Conservation (phyloP, 2,797 vertebrate genomes). For the Eremophila alpestris region DNA sequence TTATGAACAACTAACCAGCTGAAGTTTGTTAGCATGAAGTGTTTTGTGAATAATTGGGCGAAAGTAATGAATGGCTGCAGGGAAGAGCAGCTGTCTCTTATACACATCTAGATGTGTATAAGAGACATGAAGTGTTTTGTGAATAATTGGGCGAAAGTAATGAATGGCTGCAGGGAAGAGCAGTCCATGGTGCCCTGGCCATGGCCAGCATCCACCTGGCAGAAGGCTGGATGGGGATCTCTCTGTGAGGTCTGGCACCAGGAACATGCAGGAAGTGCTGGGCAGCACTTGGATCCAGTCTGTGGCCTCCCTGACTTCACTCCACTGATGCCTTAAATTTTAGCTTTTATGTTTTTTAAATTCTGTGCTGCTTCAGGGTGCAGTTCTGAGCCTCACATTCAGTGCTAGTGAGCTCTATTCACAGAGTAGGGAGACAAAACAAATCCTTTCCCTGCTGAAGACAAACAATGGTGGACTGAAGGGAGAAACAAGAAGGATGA, state of each 20-base stretch:
- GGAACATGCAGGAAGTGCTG: not conserved
- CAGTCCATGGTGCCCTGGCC: not conserved
- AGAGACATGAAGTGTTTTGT: not conserved
- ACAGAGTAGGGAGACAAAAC: too few species aligned
- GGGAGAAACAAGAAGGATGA: too few species aligned
- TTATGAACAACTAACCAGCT: not conserved
- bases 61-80: not conserved
- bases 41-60: not conserved
- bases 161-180: not conserved
- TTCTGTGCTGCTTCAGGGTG: too few species aligned
- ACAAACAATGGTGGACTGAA: too few species aligned
- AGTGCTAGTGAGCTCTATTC: too few species aligned
- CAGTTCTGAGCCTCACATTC: too few species aligned
- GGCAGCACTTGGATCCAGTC: fast-evolving
- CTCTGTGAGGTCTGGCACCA: not conserved
- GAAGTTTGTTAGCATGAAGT: not conserved
- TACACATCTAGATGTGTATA: too few species aligned
- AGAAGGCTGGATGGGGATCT: not conserved
- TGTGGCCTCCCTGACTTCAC: not conserved
- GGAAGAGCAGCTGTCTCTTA: too few species aligned
- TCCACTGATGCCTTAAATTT: too few species aligned
- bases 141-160: not conserved
- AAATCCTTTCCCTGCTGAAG: too few species aligned
- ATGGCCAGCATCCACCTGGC: not conserved
- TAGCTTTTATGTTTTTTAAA: too few species aligned